Base-by-base conservation (phyloP, 2,888 invertebrate genomes). In the Eugnorisma glareosa region DNA sequence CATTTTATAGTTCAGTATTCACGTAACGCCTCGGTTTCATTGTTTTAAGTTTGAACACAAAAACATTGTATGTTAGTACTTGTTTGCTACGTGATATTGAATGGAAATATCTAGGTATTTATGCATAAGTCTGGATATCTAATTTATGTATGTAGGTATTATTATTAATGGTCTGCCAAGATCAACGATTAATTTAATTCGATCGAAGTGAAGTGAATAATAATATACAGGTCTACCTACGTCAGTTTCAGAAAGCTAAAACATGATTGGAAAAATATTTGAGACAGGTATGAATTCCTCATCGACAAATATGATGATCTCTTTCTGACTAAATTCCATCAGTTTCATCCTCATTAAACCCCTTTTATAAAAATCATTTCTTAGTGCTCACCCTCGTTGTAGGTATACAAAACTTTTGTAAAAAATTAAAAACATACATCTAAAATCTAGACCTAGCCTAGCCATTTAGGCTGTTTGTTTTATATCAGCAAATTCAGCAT, bases 1-100 rank as follows among this genome's bases (percentile, higher is more conserved):
- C 79, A 81, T 82, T 67, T 86, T 18, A 61, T 67, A 79, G 70
- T 77, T 80, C 67, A 82, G 81, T 75, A 72, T 78, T 77, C 79
- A 72, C 57, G 43, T 57, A 68, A 71, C 69, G 75, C 63, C 67
- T 79, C 74, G 71, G 68, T 73, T 76, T 73, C 74, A 82, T 80
- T 80, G 80, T 78, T 75, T 75, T 37, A 67, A 69, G 35, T 81
- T 79, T 63, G 31, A 51, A 72, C 28, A 61, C 18, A 75, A 75
- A 78, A 75, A 75, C 68, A 72, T 48, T 48, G 45, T 21, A 51
- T 24, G 48, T 35, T 59, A 18, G 18, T 45, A 57, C 28, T 82
- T 35, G 40, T 31, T 67, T 35, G n/a, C 45, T 66, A 71, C 71
- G 54, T 66, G 59, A 54, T 82, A 31, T 70, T 79, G 6, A 67